Percentiles rank a stretch among this genome's conserved stretches.
phyloP scores from a whole-genome alignment of 2,797 vertebrate species.

The Eidolon dupreanum region DNA sequence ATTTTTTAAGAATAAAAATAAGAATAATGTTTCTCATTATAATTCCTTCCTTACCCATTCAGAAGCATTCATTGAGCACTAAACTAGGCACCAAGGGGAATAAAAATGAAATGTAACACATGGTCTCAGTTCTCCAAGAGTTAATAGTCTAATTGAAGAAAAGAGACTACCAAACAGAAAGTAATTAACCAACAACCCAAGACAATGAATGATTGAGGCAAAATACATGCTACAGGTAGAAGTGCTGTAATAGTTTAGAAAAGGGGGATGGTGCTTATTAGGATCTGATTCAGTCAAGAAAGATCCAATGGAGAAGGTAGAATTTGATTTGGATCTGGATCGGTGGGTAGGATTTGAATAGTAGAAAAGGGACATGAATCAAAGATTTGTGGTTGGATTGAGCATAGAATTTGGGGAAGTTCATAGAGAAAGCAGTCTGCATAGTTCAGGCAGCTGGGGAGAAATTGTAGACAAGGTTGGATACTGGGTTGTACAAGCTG shows the following conservation, averaged over 20 bases:
- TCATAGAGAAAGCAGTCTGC: not conserved
- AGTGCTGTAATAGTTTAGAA: not conserved
- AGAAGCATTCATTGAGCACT: slow-evolving; percentile 12
- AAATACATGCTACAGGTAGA: not conserved
- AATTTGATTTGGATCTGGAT: not conserved
- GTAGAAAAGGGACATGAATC: not conserved
- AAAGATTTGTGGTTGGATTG: not conserved
- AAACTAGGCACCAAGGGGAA: not conserved
- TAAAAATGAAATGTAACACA: slow-evolving; percentile 29
- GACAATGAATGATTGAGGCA: not conserved
- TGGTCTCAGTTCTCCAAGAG: not conserved
- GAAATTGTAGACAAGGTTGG: not conserved
- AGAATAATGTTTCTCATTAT: slow-evolving; percentile 6
- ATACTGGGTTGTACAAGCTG: not conserved
- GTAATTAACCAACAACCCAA: not conserved
- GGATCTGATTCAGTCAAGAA: not conserved
- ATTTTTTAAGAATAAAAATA: slow-evolving; percentile 44
- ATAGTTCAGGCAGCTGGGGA: not conserved
- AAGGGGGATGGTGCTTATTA: not conserved
- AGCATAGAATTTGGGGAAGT: not conserved
- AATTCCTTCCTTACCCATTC: slow-evolving; percentile 30
- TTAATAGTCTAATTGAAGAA: slow-evolving; percentile 35
- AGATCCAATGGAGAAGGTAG: not conserved
- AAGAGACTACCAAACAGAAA: slow-evolving; percentile 16
- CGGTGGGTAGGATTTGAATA: not conserved